phyloP scores from a whole-genome alignment of 2,113 vertebrate genomes.

The Sceloporus undulatus region DNA sequence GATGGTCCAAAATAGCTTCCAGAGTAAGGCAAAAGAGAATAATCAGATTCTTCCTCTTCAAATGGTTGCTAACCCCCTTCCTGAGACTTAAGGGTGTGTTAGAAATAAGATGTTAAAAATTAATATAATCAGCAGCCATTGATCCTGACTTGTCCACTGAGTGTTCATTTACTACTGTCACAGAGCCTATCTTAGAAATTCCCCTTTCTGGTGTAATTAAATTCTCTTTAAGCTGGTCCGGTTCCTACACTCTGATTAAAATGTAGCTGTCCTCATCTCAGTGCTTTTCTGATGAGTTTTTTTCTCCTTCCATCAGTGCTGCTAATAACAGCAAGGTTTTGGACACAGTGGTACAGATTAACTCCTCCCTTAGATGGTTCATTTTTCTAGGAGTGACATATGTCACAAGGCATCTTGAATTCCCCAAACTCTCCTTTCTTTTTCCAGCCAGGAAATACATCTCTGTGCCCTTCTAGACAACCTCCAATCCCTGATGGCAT shows the following conservation, averaged over 20 bases:
- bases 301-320: constrained; percentile 71
- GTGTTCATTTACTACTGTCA: not conserved
- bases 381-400: constrained; percentile 80
- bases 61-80: not conserved
- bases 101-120: constrained; percentile 6
- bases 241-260: constrained; percentile 14
- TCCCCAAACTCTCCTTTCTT: constrained; percentile 73
- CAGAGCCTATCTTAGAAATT: not conserved
- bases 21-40: not conserved
- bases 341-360: constrained; percentile 73
- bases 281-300: constrained; percentile 60
- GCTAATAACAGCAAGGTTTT: constrained; percentile 67
- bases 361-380: constrained; percentile 73
- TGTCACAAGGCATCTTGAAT: constrained; percentile 75
- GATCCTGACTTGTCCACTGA: not conserved
- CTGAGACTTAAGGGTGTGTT: not conserved
- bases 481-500: constrained; percentile 69
- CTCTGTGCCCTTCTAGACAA: constrained; percentile 69
- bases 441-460: constrained; percentile 72
- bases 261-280: constrained; percentile 37
- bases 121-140: not conserved
- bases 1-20: not conserved
- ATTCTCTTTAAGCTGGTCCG: constrained; percentile 1
- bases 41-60: not conserved
- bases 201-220: not conserved